These are phyloP conservation scores for Hycleus phaleratus DNA, from an alignment of 1,140 invertebrate species.

Conservation along the genomic window DNA sequence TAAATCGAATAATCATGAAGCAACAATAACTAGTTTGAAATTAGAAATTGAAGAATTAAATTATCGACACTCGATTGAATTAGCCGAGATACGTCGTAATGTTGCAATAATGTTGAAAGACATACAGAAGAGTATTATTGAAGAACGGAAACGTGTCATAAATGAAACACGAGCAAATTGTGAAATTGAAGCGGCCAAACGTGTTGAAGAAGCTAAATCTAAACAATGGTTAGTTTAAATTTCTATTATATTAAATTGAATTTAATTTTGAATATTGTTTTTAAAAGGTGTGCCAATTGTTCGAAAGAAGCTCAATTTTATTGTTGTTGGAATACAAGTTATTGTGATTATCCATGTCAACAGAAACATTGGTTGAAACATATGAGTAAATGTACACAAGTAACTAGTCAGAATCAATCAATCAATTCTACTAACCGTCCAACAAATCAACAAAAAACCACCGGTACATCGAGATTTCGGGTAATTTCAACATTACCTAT, in stretches of 20 bases:
- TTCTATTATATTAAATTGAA: not conserved
- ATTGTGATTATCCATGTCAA: constrained; percentile 82
- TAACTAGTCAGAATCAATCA: constrained; percentile 14
- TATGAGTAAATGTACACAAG: constrained; percentile 40
- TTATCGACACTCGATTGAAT: constrained; percentile 55
- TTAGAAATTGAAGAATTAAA: constrained; percentile 58
- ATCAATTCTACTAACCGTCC: constrained; percentile 5
- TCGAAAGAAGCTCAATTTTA: constrained; percentile 81
- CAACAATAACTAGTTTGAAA: constrained; percentile 48
- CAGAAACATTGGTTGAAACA: constrained; percentile 60
- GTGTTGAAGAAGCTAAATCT: constrained; percentile 67
- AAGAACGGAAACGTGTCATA: constrained; percentile 55
- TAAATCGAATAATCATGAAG: constrained; percentile 44
- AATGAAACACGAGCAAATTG: constrained; percentile 52
- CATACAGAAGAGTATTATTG: constrained; percentile 55
- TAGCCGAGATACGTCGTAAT: constrained; percentile 56
- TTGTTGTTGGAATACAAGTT: constrained; percentile 93
- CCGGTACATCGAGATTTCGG: constrained; percentile 19
- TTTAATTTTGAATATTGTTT: constrained; percentile 3
- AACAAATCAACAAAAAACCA: constrained; percentile 23
- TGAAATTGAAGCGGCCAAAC: constrained; percentile 55
- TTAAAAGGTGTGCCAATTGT: constrained; percentile 65
- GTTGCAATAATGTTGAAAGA: constrained; percentile 54
- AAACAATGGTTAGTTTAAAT: constrained; percentile 61
- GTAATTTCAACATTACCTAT: constrained; percentile 23